Base-by-base conservation (phyloP, 2,888 invertebrate species). In the Frankliniella intonsa region DNA sequence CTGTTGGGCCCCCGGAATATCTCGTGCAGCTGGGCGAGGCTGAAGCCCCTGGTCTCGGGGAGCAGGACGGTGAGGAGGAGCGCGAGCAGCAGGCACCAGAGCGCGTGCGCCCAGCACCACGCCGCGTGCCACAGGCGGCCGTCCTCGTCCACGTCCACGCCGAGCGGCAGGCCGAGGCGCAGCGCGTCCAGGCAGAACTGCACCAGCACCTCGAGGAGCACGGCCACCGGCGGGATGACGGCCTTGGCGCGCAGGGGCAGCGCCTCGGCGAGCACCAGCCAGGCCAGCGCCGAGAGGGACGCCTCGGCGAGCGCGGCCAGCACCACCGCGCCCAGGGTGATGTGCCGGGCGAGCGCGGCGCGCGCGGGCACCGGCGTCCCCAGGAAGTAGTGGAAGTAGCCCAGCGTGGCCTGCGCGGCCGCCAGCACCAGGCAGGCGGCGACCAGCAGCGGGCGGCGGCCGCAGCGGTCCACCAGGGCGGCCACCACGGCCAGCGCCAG, bases 321-420 rank as follows among this genome's bases (percentile, higher is more conserved):
- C 22, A 1, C 8, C 69, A 22, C 25, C 69, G 69, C 69, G 22
- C 69, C 69, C 69, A 76, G 10, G 22, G 69, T 76, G 69, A 76
- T 76, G 69, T 76, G 22, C 69, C 25, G 12, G 25, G 69, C 69
- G 22, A 76, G 69, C 69, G 12, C 5, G 69, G 69, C 69, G 25
- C 25, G 69, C 69, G 69, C 22, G 10, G 69, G 69, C 69, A 76
- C 22, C 69, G 69, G 69, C 69, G 25, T 25, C 12, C 69, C 69
- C 69, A 76, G 69, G 69, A 76, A 76, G 22, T 25, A 76, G 69
- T 76, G 25, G 69, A 76, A 76, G 69, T 76, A 76, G 11, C 69
- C 69, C 25, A 76, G 69, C 25, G 69, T 76, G 69, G 69, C 22
- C 22, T 76, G 25, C 22, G 22, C 69, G 22, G 69, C 69, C 22